phyloP scores from a whole-genome alignment of 1,140 invertebrate genomes.

The Drosophila malerkotliana region DNA sequence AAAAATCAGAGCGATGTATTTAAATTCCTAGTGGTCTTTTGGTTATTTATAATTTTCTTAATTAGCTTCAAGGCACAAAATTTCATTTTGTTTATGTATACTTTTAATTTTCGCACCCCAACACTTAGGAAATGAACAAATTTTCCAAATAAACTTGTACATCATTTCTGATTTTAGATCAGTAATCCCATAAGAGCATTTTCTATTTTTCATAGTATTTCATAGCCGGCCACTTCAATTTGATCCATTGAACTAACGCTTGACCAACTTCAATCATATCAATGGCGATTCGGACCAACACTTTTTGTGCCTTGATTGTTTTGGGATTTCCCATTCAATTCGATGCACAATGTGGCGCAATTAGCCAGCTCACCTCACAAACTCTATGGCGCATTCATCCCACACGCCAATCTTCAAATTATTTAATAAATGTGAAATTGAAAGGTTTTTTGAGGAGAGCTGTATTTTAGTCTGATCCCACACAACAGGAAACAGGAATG shows the following conservation, averaged over 20 bases:
- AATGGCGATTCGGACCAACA: conserved; percentile 21
- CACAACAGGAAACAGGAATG: conserved; percentile 12
- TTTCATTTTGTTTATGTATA: no score
- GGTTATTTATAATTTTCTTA: no score
- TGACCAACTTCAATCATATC: conserved; percentile 36
- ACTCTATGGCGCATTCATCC: background rate
- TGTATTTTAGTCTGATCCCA: conserved; percentile 8
- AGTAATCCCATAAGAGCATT: conserved; percentile 5
- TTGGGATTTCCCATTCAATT: conserved; percentile 62
- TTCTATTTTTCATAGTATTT: background rate
- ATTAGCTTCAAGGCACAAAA: no score
- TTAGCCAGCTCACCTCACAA: conserved; percentile 40
- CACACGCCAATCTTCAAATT: conserved; percentile 29
- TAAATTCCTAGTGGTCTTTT: conserved; percentile 5
- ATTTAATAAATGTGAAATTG: conserved; percentile 70
- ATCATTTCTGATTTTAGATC: background rate
- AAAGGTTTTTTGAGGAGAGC: conserved; percentile 50
- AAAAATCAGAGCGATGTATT: no score
- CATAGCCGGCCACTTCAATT: background rate
- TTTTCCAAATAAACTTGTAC: no score
- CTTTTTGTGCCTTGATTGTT: conserved; percentile 53
- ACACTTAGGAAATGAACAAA: background rate
- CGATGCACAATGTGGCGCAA: conserved; percentile 66
- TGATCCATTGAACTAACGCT: conserved; percentile 6
- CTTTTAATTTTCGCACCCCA: no score